A percentile compares a stretch with the other conserved stretches of the same genome.
Evolutionary conservation across 1,140 invertebrate species (phyloP).

Genomic region (Belonocnema kinseyi): DNA sequence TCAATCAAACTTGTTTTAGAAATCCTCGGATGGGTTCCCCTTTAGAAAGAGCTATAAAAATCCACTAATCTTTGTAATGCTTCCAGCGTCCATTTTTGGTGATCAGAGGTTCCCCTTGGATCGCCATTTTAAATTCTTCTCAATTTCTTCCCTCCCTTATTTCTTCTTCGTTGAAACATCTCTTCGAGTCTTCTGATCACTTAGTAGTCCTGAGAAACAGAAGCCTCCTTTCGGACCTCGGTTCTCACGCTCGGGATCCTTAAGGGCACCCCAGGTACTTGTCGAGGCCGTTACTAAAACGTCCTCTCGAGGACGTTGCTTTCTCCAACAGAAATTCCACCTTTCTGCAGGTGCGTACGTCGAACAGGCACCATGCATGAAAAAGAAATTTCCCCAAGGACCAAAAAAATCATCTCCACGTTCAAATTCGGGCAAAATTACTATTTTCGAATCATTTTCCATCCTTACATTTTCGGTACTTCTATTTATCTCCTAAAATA

Average conservation of each 20-base stretch:
- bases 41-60: no score
- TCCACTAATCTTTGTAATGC: no score
- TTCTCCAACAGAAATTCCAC: conserved; percentile 18
- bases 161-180: conserved; percentile 52
- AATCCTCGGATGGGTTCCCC: no score
- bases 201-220: conserved; percentile 69
- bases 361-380: not conserved
- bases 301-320: conserved; percentile 27
- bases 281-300: conserved; percentile 44
- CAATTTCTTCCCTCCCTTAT: conserved; percentile 33
- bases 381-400: not conserved
- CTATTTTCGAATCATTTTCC: no score
- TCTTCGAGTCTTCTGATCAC: conserved; percentile 62
- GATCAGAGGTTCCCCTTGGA: not conserved
- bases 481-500: no score
- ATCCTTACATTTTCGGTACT: no score
- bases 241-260: conserved; percentile 68
- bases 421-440: no score
- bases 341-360: conserved; percentile 12
- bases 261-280: conserved; percentile 53
- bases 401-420: not conserved
- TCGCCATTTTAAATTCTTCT: conserved; percentile 34
- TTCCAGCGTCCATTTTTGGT: not conserved
- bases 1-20: no score
- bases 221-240: conserved; percentile 63